These are phyloP conservation scores for Microplitis mediator DNA, from an alignment of 1,140 invertebrate genomes.

Conservation along the genomic window DNA sequence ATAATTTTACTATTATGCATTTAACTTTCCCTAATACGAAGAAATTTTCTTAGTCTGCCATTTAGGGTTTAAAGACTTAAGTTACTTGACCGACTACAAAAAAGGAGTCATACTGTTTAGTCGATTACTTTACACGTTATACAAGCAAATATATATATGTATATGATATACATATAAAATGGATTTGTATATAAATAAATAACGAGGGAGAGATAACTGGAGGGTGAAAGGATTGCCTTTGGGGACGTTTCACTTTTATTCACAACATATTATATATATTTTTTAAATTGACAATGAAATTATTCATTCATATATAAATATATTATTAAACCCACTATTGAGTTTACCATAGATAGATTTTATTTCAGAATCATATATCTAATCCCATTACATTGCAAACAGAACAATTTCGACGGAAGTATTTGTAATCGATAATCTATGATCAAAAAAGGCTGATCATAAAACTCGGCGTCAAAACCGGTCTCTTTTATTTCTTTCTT, in stretches of 20 bases:
- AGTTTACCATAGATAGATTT: background rate
- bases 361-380: background rate
- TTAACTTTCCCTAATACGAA: conserved; percentile 27
- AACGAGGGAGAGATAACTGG: background rate
- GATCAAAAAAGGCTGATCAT: conserved; percentile 19
- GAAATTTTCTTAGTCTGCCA: conserved; percentile 26
- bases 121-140: conserved; percentile 2
- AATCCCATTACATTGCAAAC: background rate
- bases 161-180: background rate
- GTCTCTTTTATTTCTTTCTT: conserved; percentile 5
- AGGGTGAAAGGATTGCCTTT: conserved; percentile 1
- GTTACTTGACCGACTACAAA: conserved; percentile 3
- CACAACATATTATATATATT: background rate
- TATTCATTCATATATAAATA: background rate
- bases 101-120: background rate
- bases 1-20: background rate
- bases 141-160: background rate
- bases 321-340: background rate
- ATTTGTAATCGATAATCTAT: conserved; percentile 11
- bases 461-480: conserved; percentile 4
- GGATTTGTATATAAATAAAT: background rate
- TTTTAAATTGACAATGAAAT: background rate
- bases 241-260: background rate
- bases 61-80: conserved; percentile 10
- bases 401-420: conserved; percentile 9